Conservation (phyloP, 2,797 vertebrate genomes). For the Typhlichthys eigenmanni region DNA sequence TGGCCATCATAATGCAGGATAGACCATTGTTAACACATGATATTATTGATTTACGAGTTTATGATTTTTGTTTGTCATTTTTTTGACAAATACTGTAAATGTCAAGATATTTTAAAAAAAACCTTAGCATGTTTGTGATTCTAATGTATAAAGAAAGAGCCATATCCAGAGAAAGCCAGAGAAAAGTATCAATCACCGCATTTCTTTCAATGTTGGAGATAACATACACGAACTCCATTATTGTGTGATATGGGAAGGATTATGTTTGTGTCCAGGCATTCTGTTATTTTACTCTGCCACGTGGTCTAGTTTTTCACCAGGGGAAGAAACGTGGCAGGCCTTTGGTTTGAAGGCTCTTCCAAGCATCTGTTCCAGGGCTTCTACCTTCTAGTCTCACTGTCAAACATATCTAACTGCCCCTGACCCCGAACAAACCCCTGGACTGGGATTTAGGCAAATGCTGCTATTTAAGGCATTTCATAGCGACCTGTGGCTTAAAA, state of each 20-base stretch:
- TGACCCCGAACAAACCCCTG: constrained; percentile 40
- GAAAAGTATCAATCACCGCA: constrained; percentile 47
- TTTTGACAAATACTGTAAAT: too few species aligned
- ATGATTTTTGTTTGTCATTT: too few species aligned
- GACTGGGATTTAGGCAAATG: constrained; percentile 63
- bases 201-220: constrained; percentile 51
- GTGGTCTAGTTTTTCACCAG: constrained; percentile 49
- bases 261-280: constrained; percentile 51
- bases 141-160: constrained; percentile 33
- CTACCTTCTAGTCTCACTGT: constrained; percentile 39
- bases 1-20: too few species aligned
- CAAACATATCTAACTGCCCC: constrained; percentile 43
- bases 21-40: too few species aligned
- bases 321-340: constrained; percentile 53
- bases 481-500: constrained; percentile 36
- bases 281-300: constrained; percentile 62
- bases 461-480: constrained; percentile 61
- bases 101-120: too few species aligned
- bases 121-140: constrained; percentile 11
- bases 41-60: too few species aligned
- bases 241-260: constrained; percentile 54
- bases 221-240: constrained; percentile 64
- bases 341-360: constrained; percentile 55
- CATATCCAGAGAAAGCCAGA: constrained; percentile 34
- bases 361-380: constrained; percentile 49